Evolutionary conservation across 1,140 invertebrate genomes (phyloP).

Genomic region (Stratiolaelaps scimitus): DNA sequence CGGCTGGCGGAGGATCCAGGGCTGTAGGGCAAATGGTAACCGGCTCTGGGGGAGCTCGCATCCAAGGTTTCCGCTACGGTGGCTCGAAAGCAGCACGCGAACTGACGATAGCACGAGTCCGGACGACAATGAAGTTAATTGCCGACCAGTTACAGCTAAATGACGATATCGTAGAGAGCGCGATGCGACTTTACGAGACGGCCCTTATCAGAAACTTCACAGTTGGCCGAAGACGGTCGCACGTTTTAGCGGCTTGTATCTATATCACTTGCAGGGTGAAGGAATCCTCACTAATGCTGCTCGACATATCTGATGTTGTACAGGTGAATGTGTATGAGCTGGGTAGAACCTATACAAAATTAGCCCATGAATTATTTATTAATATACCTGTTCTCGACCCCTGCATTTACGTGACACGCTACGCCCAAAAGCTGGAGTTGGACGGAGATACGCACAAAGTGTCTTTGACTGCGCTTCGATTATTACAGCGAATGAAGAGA

Average conservation of each 20-base stretch:
- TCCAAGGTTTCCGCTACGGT: slow-evolving; percentile 60
- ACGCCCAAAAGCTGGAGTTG: slow-evolving; percentile 85
- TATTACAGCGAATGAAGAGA: slow-evolving; percentile 93
- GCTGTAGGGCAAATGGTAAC: slow-evolving; percentile 86
- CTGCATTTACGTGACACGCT: slow-evolving; percentile 81
- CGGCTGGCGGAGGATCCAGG: slow-evolving; percentile 61
- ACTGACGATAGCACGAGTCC: slow-evolving; percentile 70
- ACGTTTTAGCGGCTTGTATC: slow-evolving; percentile 90
- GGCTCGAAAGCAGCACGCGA: slow-evolving; percentile 74
- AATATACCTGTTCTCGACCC: slow-evolving; percentile 82
- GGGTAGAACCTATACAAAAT: slow-evolving; percentile 75
- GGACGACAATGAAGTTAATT: slow-evolving; percentile 39
- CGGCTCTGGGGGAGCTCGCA: slow-evolving; percentile 36
- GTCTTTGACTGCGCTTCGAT: slow-evolving; percentile 76
- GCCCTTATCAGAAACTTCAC: slow-evolving; percentile 74
- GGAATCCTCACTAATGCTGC: slow-evolving; percentile 84
- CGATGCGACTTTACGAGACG: slow-evolving; percentile 93
- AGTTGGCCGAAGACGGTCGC: slow-evolving; percentile 71
- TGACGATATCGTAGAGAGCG: slow-evolving; percentile 78
- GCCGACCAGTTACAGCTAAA: slow-evolving; percentile 52
- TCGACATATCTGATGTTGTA: slow-evolving; percentile 92
- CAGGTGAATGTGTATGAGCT: slow-evolving; percentile 87
- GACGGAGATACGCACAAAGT: slow-evolving; percentile 83
- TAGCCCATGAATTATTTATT: slow-evolving; percentile 76
- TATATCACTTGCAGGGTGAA: slow-evolving; percentile 93